Conservation (phyloP, 23 tunicate species). For the Clavelina lepadiformis region DNA sequence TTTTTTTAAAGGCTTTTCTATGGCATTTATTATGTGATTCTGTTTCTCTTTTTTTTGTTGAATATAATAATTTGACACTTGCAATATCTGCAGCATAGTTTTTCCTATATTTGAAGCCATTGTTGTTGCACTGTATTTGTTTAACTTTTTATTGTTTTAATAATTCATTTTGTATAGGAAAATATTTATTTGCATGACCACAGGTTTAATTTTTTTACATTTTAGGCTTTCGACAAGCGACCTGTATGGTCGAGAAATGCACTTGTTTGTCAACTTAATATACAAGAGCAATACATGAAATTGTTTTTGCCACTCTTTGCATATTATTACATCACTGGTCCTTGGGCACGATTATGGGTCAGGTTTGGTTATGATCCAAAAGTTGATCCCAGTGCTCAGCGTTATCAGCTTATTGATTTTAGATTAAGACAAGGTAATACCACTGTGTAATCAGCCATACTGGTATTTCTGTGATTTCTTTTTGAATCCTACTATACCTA, state of each 20-base stretch:
- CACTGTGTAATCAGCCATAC: not conserved
- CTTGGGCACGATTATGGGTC: slow-evolving; percentile 83
- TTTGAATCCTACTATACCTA: too few species aligned
- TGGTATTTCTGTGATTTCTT: not conserved
- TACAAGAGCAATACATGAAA: slow-evolving; percentile 21
- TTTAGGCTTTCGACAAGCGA: slow-evolving; percentile 54
- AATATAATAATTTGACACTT: too few species aligned
- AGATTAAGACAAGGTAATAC: slow-evolving; percentile 62
- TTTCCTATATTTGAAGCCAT: too few species aligned
- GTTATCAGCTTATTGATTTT: slow-evolving; percentile 69
- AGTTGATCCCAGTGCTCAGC: slow-evolving; percentile 20
- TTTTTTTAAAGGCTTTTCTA: too few species aligned
- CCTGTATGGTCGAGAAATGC: slow-evolving; percentile 89
- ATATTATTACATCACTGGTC: slow-evolving; percentile 64
- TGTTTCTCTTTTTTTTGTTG: too few species aligned
- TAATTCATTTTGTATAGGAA: too few species aligned
- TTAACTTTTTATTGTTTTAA: too few species aligned
- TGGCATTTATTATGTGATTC: too few species aligned
- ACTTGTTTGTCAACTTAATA: slow-evolving; percentile 3
- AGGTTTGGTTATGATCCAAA: slow-evolving; percentile 76
- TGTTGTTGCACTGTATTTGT: too few species aligned
- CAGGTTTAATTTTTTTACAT: too few species aligned
- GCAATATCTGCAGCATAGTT: too few species aligned
- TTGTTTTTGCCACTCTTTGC: slow-evolving; percentile 54
- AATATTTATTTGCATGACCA: too few species aligned